A percentile compares a stretch with the other conserved stretches of the same genome.
These are phyloP conservation scores for Ophiodon elongatus DNA, from an alignment of 2,113 vertebrate genomes.

Conservation along the genomic window DNA sequence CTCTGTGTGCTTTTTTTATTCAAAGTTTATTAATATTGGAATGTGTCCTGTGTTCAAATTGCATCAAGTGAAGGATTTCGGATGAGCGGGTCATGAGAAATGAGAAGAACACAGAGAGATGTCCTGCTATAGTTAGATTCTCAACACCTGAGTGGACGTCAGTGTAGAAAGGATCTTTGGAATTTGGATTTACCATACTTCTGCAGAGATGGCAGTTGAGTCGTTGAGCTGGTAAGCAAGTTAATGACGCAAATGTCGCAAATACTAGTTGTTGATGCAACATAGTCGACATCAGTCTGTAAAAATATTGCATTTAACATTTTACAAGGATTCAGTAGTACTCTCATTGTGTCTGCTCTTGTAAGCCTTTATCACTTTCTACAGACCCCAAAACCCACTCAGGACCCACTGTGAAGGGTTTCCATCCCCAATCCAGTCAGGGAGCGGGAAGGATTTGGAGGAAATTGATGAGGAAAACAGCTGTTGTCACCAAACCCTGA, in stretches of 20 bases:
- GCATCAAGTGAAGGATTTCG: too few species aligned
- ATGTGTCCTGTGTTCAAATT: too few species aligned
- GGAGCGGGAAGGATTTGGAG: slow-evolving; percentile 5
- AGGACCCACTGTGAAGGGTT: slow-evolving; percentile 13
- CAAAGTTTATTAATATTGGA: background rate
- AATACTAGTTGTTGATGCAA: slow-evolving; percentile 50
- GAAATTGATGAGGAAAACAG: background rate
- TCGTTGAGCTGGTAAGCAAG: background rate
- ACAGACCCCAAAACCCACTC: slow-evolving; percentile 22
- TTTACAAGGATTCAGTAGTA: slow-evolving; percentile 7
- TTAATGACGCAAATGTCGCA: slow-evolving; percentile 27
- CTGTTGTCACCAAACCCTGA: background rate
- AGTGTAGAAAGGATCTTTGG: background rate
- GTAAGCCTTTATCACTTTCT: slow-evolving; percentile 44
- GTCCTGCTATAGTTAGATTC: background rate
- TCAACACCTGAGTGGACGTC: background rate
- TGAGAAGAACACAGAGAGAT: background rate
- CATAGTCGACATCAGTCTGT: slow-evolving; percentile 27
- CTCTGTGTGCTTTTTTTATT: background rate
- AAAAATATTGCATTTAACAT: slow-evolving; percentile 18
- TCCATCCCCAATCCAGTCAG: slow-evolving; percentile 19
- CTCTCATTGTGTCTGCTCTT: slow-evolving; percentile 30
- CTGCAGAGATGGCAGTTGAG: background rate
- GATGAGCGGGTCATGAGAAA: background rate
- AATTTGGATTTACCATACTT: background rate